These are phyloP conservation scores for Notolabrus celidotus DNA, from an alignment of 2,797 vertebrate species.

Conservation along the genomic window DNA sequence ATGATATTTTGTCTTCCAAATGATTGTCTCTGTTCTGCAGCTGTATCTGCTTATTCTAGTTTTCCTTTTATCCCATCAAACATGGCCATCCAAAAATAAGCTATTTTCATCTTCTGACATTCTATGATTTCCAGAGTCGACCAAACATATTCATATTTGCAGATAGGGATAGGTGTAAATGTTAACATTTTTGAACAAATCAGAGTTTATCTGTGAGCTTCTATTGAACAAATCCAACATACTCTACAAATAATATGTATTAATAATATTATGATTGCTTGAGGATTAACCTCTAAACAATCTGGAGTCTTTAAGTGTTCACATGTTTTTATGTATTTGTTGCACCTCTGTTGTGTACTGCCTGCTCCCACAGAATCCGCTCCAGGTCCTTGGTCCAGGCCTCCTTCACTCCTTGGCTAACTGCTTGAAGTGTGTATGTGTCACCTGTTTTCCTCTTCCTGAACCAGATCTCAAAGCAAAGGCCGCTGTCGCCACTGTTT, in stretches of 20 bases:
- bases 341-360: conserved; percentile 86
- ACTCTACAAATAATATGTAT: no score
- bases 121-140: not conserved
- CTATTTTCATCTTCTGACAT: not conserved
- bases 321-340: not conserved
- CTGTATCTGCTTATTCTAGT: no score
- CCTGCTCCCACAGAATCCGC: conserved; percentile 90
- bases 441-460: conserved; percentile 88
- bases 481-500: conserved; percentile 86
- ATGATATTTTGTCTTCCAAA: not conserved
- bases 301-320: not conserved
- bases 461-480: conserved; percentile 91
- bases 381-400: conserved; percentile 88
- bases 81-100: not conserved
- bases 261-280: no score
- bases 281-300: not conserved
- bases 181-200: not conserved
- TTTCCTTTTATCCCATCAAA: not conserved
- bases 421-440: conserved; percentile 86
- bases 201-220: not conserved
- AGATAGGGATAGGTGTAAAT: not conserved
- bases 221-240: not conserved
- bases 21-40: not conserved
- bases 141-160: not conserved
- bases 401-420: conserved; percentile 79